Base-by-base conservation (phyloP, 1,140 invertebrate genomes). In the Caerostris darwini region DNA sequence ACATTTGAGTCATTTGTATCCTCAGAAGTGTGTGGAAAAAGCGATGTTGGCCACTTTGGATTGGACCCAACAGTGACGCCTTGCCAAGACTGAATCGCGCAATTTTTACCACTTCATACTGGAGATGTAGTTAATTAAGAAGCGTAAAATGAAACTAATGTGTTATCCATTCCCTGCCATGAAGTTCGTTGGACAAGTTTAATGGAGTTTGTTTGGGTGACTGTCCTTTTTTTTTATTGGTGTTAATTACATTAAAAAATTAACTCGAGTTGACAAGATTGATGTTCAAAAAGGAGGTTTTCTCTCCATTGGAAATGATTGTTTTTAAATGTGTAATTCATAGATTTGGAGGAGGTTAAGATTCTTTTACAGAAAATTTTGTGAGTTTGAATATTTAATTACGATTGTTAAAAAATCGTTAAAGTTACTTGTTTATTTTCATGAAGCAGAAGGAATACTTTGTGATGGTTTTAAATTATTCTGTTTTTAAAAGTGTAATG, bases 71-170 rank as follows among this genome's bases (percentile, higher is more conserved):
- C 81, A 17, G 19, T 3, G 81, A n/a, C 69, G 50, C 50, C 53
- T 53, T 57, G 81, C 81, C 81, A 83, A 71, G 69, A 34, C 19
- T n/a, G 19, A 19, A 71, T 71, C 69, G n/a, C n/a, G 34, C 69
- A 71, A 71, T 71, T 83, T 83, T 83, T 83, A n/a, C 56, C 81
- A 57, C 53, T 83, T 83, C 50, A 83, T 83, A 56, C 54, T 83
- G 53, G 81, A 57, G 56, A 56, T n/a, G 81, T 14, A 83, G 81
- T 83, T 83, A 83, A 83, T 83, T 83, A 83, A 83, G 81, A 83
- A 83, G 81, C n/a, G 81, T 83, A 83, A 57, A 83, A 54, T 10
- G 81, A 83, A 57, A 83, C 81, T 83, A 83, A 83, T 83, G 54
- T n/a, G 81, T 57, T 19, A 83, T 83, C n/a, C 81, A 83, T 83